These are phyloP conservation scores for Phalloptychus januarius DNA, from an alignment of 2,797 vertebrate species.

Conservation along the genomic window DNA sequence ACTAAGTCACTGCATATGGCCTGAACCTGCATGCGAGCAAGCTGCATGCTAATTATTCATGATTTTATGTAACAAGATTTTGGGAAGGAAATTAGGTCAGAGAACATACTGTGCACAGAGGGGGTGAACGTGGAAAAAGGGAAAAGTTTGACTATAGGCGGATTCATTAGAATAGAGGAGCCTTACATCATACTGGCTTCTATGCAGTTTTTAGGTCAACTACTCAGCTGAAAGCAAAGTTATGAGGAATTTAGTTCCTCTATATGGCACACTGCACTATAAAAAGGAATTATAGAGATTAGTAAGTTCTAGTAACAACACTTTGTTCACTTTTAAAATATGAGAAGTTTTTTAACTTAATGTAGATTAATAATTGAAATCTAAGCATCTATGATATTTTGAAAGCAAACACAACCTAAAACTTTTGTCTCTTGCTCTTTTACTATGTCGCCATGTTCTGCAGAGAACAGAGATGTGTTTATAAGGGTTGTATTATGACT, in stretches of 20 bases:
- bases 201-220: neutral
- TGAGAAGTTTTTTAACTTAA: neutral
- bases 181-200: slow-evolving; percentile 3
- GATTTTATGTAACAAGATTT: slow-evolving; percentile 58
- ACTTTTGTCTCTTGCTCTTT: neutral
- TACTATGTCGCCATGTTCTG: neutral
- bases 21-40: slow-evolving; percentile 1
- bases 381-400: neutral
- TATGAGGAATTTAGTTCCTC: neutral
- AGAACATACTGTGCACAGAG: slow-evolving; percentile 27
- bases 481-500: neutral
- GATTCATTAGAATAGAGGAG: slow-evolving; percentile 14
- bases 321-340: neutral
- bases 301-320: neutral
- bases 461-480: neutral
- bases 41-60: slow-evolving; percentile 53
- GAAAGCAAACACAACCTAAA: neutral
- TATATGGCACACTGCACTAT: neutral
- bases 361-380: neutral
- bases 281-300: neutral
- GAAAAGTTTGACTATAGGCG: slow-evolving; percentile 32
- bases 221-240: neutral
- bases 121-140: slow-evolving; percentile 25
- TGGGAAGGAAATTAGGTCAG: slow-evolving; percentile 51
- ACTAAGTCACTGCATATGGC: slow-evolving; percentile 9